Percentiles rank a stretch among this genome's conserved stretches.
phyloP scores from a whole-genome alignment of 2,888 invertebrate species.

The Clunio marinus region DNA sequence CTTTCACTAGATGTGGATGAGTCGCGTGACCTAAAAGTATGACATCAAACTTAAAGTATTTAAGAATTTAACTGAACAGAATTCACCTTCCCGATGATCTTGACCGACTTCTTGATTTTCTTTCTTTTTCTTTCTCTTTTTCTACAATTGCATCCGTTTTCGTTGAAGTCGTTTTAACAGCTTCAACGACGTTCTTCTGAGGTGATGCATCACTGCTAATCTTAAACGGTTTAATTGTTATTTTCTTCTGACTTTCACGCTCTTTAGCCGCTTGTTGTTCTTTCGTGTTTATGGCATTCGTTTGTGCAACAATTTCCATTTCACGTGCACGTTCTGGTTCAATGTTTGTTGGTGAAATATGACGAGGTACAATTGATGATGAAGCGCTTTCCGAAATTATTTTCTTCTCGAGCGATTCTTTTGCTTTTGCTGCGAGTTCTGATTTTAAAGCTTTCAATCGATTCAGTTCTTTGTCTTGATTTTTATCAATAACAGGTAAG shows the following conservation, averaged over 20 bases:
- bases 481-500: slow-evolving; percentile 55
- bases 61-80: neutral
- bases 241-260: slow-evolving; percentile 39
- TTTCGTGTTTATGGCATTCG: neutral
- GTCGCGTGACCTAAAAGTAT: slow-evolving; percentile 21
- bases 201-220: slow-evolving; percentile 48
- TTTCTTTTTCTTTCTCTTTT: slow-evolving; percentile 35
- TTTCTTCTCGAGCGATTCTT: slow-evolving; percentile 50
- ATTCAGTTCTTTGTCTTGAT: slow-evolving; percentile 63
- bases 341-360: neutral
- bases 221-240: slow-evolving; percentile 52
- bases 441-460: slow-evolving; percentile 63
- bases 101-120: slow-evolving; percentile 53
- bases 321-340: slow-evolving; percentile 14
- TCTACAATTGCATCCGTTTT: slow-evolving; percentile 42
- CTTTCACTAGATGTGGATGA: slow-evolving; percentile 48
- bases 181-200: slow-evolving; percentile 42
- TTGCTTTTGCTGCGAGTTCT: slow-evolving; percentile 66
- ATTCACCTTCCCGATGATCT: slow-evolving; percentile 51
- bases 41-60: neutral
- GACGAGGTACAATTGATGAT: neutral
- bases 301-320: slow-evolving; percentile 24
- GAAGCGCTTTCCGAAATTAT: slow-evolving; percentile 18
- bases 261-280: slow-evolving; percentile 12
- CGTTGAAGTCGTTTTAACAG: slow-evolving; percentile 46